phyloP scores from a whole-genome alignment of 2,797 vertebrate species.

The Pangasius krempfi region DNA sequence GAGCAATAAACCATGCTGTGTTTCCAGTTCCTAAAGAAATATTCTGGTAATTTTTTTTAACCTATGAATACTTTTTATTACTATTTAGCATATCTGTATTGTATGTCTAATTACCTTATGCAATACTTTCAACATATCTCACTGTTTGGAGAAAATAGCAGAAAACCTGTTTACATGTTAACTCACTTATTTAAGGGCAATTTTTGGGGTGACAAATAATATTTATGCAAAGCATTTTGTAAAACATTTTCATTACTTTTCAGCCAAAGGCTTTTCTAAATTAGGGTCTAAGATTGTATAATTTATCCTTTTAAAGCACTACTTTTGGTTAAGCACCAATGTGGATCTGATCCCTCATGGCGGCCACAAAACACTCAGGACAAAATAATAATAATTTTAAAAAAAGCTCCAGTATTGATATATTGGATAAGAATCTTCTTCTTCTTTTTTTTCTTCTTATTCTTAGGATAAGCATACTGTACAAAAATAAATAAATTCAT shows the following conservation, averaged over 20 bases:
- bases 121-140: not conserved
- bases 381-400: not conserved
- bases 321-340: not conserved
- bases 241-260: not conserved
- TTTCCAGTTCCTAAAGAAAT: not conserved
- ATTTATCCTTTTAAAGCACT: not conserved
- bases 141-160: not conserved
- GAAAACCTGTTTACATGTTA: not conserved
- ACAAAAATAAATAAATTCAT: not conserved
- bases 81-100: not conserved
- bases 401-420: not conserved
- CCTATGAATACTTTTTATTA: not conserved
- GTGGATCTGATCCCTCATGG: not conserved
- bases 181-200: not conserved
- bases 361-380: not conserved
- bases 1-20: not conserved
- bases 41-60: not conserved
- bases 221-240: not conserved
- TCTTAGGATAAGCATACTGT: not conserved
- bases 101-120: not conserved
- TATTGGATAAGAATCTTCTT: not conserved
- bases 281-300: not conserved
- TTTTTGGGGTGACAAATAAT: not conserved
- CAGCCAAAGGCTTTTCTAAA: not conserved
- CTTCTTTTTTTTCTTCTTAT: no score